phyloP scores from a whole-genome alignment of 1,140 invertebrate species.

The Drosophila miranda region DNA sequence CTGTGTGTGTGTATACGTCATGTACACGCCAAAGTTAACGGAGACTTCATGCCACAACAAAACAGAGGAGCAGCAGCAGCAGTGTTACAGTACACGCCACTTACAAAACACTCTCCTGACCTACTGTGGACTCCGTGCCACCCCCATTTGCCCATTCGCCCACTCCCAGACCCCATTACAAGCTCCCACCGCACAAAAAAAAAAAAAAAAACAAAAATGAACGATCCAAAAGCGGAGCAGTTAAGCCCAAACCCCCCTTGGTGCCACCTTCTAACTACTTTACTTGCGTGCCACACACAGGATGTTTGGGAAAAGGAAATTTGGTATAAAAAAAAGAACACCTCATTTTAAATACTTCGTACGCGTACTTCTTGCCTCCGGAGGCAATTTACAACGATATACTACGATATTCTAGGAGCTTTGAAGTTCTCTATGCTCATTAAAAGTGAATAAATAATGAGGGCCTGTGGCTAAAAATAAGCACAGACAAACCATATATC shows the following conservation, averaged over 20 bases:
- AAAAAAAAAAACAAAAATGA: neutral
- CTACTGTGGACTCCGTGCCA: slow-evolving; percentile 49
- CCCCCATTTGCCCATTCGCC: neutral
- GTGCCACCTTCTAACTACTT: slow-evolving; percentile 38
- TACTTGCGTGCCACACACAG: slow-evolving; percentile 42
- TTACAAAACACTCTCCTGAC: slow-evolving; percentile 77
- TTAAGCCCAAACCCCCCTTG: slow-evolving; percentile 12
- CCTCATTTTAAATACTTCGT: slow-evolving; percentile 70
- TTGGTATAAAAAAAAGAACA: slow-evolving; percentile 64
- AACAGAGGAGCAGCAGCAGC: slow-evolving; percentile 39
- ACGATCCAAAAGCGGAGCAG: slow-evolving; percentile 22
- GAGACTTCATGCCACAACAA: slow-evolving; percentile 71
- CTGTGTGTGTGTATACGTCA: slow-evolving; percentile 35
- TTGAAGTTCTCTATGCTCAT: slow-evolving; percentile 64
- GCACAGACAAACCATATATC: neutral
- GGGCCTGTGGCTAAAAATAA: slow-evolving; percentile 23
- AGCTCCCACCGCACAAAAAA: neutral
- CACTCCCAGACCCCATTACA: neutral
- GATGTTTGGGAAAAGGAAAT: slow-evolving; percentile 50
- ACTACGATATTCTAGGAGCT: slow-evolving; percentile 15
- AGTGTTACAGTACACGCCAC: slow-evolving; percentile 57
- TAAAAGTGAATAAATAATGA: slow-evolving; percentile 67
- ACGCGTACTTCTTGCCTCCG: neutral
- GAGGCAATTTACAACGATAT: slow-evolving; percentile 21
- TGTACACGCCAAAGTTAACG: slow-evolving; percentile 65